Evolutionary conservation across 2,113 vertebrate species (phyloP).

Genomic region (Pseudopipra pipra): DNA sequence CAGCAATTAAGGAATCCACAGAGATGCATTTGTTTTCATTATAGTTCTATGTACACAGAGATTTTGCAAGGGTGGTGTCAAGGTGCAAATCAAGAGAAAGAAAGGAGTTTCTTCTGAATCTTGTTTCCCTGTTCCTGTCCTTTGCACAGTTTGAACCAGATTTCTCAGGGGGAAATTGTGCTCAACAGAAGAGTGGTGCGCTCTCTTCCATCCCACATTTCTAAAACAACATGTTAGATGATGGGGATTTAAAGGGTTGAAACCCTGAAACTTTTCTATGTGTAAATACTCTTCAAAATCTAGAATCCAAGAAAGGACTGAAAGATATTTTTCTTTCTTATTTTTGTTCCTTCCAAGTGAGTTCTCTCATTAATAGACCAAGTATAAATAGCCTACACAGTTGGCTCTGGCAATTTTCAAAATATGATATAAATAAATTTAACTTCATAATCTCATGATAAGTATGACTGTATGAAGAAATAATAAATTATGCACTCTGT

Average conservation of each 20-base stretch:
- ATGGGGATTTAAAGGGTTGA: not conserved
- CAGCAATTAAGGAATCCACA: not conserved
- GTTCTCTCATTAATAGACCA: conserved; percentile 69
- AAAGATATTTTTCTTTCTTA: conserved; percentile 53
- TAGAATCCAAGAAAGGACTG: conserved; percentile 39
- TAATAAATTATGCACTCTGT: conserved; percentile 61
- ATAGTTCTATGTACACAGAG: not conserved
- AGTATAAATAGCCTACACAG: conserved; percentile 61
- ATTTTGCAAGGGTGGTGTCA: not conserved
- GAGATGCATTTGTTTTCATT: not conserved
- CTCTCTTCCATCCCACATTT: not conserved
- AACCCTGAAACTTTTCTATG: not conserved
- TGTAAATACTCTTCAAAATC: not conserved
- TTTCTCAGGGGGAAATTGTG: not conserved
- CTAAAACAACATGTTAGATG: not conserved
- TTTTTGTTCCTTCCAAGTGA: conserved; percentile 54
- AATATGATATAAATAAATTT: conserved; percentile 76
- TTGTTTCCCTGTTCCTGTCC: not conserved
- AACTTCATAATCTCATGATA: conserved; percentile 69
- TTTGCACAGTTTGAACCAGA: not conserved
- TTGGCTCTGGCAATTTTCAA: conserved; percentile 66
- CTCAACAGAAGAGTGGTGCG: not conserved
- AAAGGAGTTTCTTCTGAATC: not conserved
- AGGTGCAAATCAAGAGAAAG: not conserved
- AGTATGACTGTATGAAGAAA: conserved; percentile 57